These are phyloP conservation scores for Neocloeon triangulifer DNA, from an alignment of 1,140 invertebrate species.

Conservation along the genomic window DNA sequence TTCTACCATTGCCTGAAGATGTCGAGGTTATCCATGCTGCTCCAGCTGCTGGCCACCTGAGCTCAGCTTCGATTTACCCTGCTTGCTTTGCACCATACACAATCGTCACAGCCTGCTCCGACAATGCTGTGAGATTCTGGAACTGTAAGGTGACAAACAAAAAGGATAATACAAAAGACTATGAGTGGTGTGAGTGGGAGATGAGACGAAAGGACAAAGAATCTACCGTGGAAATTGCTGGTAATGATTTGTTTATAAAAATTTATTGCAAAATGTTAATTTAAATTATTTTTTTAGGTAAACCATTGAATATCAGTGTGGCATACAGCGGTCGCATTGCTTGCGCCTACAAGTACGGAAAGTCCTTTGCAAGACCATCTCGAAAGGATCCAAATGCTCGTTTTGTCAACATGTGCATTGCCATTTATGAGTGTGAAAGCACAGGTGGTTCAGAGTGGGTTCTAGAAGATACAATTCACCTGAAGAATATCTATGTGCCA, in stretches of 20 bases:
- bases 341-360: slow-evolving; percentile 82
- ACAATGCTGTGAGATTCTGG: slow-evolving; percentile 66
- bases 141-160: slow-evolving; percentile 47
- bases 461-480: slow-evolving; percentile 88
- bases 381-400: slow-evolving; percentile 55
- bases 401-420: slow-evolving; percentile 82
- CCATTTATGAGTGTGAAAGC: slow-evolving; percentile 98
- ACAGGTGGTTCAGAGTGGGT: slow-evolving; percentile 94
- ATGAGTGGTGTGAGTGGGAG: slow-evolving; percentile 73
- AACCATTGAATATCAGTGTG: slow-evolving; percentile 81
- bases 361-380: slow-evolving; percentile 57
- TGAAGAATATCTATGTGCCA: slow-evolving; percentile 70
- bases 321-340: slow-evolving; percentile 93
- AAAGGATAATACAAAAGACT: slow-evolving; percentile 28
- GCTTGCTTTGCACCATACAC: slow-evolving; percentile 94
- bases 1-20: slow-evolving; percentile 63
- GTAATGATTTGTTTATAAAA: slow-evolving; percentile 19
- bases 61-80: slow-evolving; percentile 95
- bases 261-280: slow-evolving; percentile 10
- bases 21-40: slow-evolving; percentile 81
- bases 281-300: slow-evolving; percentile 23
- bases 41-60: slow-evolving; percentile 85
- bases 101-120: slow-evolving; percentile 79
- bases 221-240: slow-evolving; percentile 67
- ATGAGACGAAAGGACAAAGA: slow-evolving; percentile 64